Evolutionary conservation across 2,888 invertebrate species (phyloP).

Genomic region (Parascotia fuliginaria): DNA sequence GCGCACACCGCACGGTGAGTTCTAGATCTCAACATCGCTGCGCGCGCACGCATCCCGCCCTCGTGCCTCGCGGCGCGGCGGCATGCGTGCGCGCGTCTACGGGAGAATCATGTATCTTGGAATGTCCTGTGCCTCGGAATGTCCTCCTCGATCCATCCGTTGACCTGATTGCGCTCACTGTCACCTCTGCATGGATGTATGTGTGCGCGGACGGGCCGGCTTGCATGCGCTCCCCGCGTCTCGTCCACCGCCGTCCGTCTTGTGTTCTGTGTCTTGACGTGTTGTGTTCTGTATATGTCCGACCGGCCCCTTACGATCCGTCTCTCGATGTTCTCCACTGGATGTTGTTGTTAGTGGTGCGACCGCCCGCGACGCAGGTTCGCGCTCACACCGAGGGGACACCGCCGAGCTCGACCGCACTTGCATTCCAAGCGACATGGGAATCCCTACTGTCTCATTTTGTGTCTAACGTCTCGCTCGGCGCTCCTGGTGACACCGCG

Average conservation of each 20-base stretch:
- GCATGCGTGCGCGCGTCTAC: conserved; percentile 78
- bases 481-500: conserved; percentile 45
- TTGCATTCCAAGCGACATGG: conserved; percentile 87
- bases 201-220: conserved; percentile 71
- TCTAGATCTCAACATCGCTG: conserved; percentile 87
- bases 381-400: conserved; percentile 64
- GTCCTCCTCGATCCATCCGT: conserved; percentile 84
- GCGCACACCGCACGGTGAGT: conserved; percentile 75
- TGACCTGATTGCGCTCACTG: conserved; percentile 76
- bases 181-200: conserved; percentile 80
- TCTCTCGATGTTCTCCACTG: conserved; percentile 67
- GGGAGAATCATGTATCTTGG: conserved; percentile 87
- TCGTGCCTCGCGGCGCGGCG: conserved; percentile 32
- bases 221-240: conserved; percentile 74
- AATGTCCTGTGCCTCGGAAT: conserved; percentile 87
- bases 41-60: conserved; percentile 70
- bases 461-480: conserved; percentile 60
- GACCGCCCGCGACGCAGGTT: conserved; percentile 53
- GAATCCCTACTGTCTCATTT: conserved; percentile 73
- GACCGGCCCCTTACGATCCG: conserved; percentile 65
- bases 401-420: conserved; percentile 73
- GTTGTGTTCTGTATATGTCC: conserved; percentile 80
- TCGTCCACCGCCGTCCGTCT: conserved; percentile 70
- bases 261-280: conserved; percentile 85
- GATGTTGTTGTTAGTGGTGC: conserved; percentile 69